Evolutionary conservation across 2,888 invertebrate species (phyloP), one percentile per base, ranked within the genome.

Genomic region (Chironomus riparius): DNA sequence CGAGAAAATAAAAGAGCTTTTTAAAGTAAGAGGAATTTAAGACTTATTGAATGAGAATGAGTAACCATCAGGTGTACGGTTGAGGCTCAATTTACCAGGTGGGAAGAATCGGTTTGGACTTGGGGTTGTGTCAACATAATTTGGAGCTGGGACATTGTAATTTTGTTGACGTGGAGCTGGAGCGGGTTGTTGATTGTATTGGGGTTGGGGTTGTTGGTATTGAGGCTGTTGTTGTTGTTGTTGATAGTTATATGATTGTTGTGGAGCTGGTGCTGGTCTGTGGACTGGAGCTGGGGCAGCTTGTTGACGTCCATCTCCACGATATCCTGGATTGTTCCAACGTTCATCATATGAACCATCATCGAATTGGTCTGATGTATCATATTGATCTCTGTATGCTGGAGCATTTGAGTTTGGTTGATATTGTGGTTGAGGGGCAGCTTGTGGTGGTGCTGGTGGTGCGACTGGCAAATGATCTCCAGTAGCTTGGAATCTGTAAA

Each of bases 51-150:
- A 93, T 79, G 90, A 92, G 85, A 93, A 94, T 80, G 92, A 92
- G 86, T 90, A 94, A 81, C 94, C 94, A 81, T 94, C 94, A 61
- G 94, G 94, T 77, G 92, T 93, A 82, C 94, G 87, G 86, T 93
- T 94, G 79, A 95, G 87, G 79, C 90, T 91, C 80, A 94, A 88
- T 84, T 94, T 93, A 79, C 94, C 94, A 47, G 94, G 93, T 74
- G 93, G 93, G 82, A 91, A 91, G 86, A 92, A 93, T 80, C 91
- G 88, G 80, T 89, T 88, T 21, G 93, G 91, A 38, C 89, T 85
- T 78, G 88, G 91, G 75, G 93, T 93, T 76, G 89, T 88, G 15
- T 74, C 74, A 77, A 56, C 6, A 15, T 56, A 18, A 6, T 56
- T 47, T 21, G 61, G 10, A 76, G 77, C 5, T 72, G 78, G 48